phyloP scores from a whole-genome alignment of 1,140 invertebrate species.

The Drosophila orosa region DNA sequence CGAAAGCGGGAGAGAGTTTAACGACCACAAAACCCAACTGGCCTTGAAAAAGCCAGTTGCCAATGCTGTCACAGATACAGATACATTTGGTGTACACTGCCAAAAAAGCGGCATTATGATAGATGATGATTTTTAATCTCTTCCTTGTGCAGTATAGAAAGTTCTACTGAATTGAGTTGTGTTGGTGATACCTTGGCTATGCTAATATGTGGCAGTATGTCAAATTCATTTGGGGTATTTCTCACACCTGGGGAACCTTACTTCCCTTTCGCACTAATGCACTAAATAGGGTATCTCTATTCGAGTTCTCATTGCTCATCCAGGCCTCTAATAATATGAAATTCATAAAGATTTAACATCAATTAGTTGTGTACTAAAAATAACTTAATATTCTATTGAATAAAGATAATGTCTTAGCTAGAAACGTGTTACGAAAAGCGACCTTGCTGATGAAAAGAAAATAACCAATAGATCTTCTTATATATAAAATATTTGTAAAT shows the following conservation, averaged over 20 bases:
- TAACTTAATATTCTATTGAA: neutral
- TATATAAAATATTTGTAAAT: neutral
- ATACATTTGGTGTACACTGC: conserved; percentile 2
- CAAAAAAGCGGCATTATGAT: neutral
- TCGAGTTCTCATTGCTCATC: too few species aligned
- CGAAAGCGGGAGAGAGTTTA: conserved; percentile 51
- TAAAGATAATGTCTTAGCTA: too few species aligned
- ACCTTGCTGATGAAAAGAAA: neutral
- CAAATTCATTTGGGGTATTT: neutral
- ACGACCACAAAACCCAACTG: conserved; percentile 59
- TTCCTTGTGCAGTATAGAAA: neutral
- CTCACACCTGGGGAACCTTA: neutral
- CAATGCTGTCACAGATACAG: conserved; percentile 41
- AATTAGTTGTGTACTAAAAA: neutral
- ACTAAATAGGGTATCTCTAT: neutral
- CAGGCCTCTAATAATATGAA: neutral
- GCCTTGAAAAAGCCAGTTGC: conserved; percentile 69
- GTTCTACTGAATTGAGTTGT: neutral
- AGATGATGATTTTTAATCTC: neutral
- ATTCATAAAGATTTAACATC: neutral
- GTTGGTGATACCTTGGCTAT: neutral
- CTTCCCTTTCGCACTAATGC: neutral
- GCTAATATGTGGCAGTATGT: conserved; percentile 7
- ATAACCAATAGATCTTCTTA: neutral
- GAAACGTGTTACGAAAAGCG: neutral